Evolutionary conservation across 2,888 invertebrate species (phyloP), one percentile per base, ranked within the genome.

Genomic region (Brachypalpus laphriformis): DNA sequence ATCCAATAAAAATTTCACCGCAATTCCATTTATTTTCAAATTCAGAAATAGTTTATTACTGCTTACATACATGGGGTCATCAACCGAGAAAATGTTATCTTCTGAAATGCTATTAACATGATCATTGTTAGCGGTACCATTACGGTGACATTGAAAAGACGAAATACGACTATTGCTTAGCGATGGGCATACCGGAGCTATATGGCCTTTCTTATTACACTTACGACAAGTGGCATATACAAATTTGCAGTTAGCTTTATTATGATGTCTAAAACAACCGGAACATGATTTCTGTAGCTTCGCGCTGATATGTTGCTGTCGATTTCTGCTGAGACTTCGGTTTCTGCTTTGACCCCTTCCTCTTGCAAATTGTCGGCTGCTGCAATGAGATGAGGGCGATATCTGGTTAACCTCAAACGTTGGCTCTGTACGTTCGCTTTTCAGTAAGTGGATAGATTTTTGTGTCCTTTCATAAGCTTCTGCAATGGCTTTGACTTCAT

Each of bases 401-500:
- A 65, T 6, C 25, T 75, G 65, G 34, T 75, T 75, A 7, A 65
- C 9, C 34, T 65, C 75, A 47, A 42, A 3, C 6, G 16, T 3
- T 14, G 45, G 42, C 1, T 65, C 56, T 5, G 16, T 37, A 3
- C 28, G 45, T 22, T 75, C 75, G n/a, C 45, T 65, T 75, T 75
- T 75, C 47, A 75, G 8, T 37, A 75, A 34, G n/a, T 16, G 20
- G 7, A 28, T 28, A 3, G 28, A 28, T 28, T 28, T 28, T 28
- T 28, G 28, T 3, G 66, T 66, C 11, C 66, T 11, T 31, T 66
- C 66, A 18, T 49, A 76, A 3, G 66, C 57, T 68, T 76, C 66
- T 11, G 66, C 76, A n/a, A 76, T 37, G 6, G 66, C 1, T 40
- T 28, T 57, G 1, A 76, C 66, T 20, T 76, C 57, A 8, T 76